Evolutionary conservation across 2,113 vertebrate genomes (phyloP), one percentile per base, ranked within the genome.

Genomic region (Psophia crepitans): DNA sequence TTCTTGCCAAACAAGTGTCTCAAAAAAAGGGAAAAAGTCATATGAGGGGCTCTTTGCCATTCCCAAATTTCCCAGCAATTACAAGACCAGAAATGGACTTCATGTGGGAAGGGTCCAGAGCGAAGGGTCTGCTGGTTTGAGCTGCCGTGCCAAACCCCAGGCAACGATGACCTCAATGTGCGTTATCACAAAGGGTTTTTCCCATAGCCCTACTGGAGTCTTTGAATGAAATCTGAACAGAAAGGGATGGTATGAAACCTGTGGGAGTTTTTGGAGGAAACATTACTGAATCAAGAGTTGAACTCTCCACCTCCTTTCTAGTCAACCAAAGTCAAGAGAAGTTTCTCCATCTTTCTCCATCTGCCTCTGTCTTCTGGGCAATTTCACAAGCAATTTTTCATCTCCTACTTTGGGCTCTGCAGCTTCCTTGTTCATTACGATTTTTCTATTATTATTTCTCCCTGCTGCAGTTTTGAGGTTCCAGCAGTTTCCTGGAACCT

Each of bases 351-450:
- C 22, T 76, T 80, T 76, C 54, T 63, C 54, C 79, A 24, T 46
- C 63, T 87, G 32, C n/a, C 27, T 76, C 32, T 64, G 39, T 66
- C 75, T 84, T 21, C 5, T 33, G 61, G n/a, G 44, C 26, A 85
- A 23, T 84, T 91, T 74, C 56, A 76, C 46, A 68, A 84, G 65
- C 75, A 60, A n/a, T 90, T 69, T 96, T 82, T 44, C 85, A 48
- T 65, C 71, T 82, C n/a, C 19, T 76, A 39, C 57, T 79, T 53
- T 20, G 35, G 66, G 27, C 32, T 79, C 58, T 64, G 37, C 48
- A 46, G 15, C 13, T 4, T 82, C 73, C n/a, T 70, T 0, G 0
- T 54, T 81, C 28, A 3, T 35, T 32, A 26, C 37, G 14, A 51
- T 76, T 86, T 85, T 86, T 43, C 70, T 79, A 43, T 66, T 53